phyloP scores from a whole-genome alignment of 2,797 vertebrate genomes.

The Micrastur ruficollis region DNA sequence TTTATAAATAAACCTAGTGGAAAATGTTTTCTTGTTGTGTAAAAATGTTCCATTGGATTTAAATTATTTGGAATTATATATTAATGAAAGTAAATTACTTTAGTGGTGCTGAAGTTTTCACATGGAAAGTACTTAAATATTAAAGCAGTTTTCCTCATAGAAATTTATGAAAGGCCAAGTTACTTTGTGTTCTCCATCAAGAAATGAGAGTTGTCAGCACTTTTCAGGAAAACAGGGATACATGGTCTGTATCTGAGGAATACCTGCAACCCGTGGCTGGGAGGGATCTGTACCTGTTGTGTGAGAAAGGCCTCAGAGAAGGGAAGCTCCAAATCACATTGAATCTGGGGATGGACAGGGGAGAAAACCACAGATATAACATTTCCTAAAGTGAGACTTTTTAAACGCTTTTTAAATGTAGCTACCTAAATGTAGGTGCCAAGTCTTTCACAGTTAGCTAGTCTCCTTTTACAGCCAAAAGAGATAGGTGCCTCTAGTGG shows the following conservation, averaged over 20 bases:
- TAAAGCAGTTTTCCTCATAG: not conserved
- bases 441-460: not conserved
- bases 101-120: not conserved
- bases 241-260: not conserved
- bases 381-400: not conserved
- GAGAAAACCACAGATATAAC: not conserved
- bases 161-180: not conserved
- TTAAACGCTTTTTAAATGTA: not conserved
- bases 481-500: not conserved
- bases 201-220: not conserved
- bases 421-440: not conserved
- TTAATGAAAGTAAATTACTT: conserved; percentile 34
- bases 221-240: not conserved
- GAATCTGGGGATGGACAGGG: not conserved
- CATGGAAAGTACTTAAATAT: not conserved
- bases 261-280: not conserved
- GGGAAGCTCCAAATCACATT: not conserved
- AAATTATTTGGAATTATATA: not conserved
- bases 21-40: not conserved
- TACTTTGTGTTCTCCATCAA: not conserved
- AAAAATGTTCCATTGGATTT: not conserved
- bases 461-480: not conserved
- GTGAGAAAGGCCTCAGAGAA: not conserved
- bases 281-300: not conserved
- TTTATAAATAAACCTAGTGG: conserved; percentile 33